A percentile compares a stretch with the other conserved stretches of the same genome.
phyloP scores from a whole-genome alignment of 2,888 invertebrate genomes.

The Silvanus unidentatus region DNA sequence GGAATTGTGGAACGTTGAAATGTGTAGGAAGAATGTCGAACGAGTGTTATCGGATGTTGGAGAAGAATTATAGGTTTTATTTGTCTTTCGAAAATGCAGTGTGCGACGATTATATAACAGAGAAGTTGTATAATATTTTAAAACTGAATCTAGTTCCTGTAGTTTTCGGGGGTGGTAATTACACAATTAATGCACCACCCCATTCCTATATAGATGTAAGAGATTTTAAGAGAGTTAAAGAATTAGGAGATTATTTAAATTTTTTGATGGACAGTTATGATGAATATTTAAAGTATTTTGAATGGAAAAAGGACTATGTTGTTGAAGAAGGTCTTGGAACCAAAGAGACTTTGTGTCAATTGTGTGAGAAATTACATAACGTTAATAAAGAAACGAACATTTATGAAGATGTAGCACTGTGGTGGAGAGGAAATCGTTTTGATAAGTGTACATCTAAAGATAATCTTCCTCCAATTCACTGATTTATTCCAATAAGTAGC shows the following conservation, averaged over 20 bases:
- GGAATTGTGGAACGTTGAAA: slow-evolving; percentile 51
- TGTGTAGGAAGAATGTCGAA: slow-evolving; percentile 30
- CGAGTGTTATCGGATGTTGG: slow-evolving; percentile 45
- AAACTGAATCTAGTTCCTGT: slow-evolving; percentile 59
- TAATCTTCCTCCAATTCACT: too few species aligned
- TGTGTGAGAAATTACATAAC: too few species aligned
- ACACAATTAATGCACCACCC: slow-evolving; percentile 50
- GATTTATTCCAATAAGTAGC: too few species aligned
- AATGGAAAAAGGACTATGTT: slow-evolving; percentile 49
- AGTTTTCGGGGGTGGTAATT: slow-evolving; percentile 60
- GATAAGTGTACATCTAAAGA: too few species aligned
- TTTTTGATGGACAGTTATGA: slow-evolving; percentile 48
- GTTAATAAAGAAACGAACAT: too few species aligned
- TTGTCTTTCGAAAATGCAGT: slow-evolving; percentile 67
- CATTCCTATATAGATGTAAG: slow-evolving; percentile 54
- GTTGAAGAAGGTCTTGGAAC: too few species aligned
- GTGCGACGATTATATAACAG: slow-evolving; percentile 60
- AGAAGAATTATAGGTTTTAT: slow-evolving; percentile 63
- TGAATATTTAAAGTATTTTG: too few species aligned
- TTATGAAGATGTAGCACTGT: too few species aligned
- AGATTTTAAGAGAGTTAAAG: slow-evolving; percentile 48
- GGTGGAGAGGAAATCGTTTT: too few species aligned
- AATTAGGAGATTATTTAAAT: slow-evolving; percentile 50
- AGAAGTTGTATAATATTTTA: slow-evolving; percentile 54
- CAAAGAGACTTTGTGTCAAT: too few species aligned